Evolutionary conservation across 37 sponge, comb jelly and placozoan species (phyloP).

Genomic region (Diacarnus erythraeanus): DNA sequence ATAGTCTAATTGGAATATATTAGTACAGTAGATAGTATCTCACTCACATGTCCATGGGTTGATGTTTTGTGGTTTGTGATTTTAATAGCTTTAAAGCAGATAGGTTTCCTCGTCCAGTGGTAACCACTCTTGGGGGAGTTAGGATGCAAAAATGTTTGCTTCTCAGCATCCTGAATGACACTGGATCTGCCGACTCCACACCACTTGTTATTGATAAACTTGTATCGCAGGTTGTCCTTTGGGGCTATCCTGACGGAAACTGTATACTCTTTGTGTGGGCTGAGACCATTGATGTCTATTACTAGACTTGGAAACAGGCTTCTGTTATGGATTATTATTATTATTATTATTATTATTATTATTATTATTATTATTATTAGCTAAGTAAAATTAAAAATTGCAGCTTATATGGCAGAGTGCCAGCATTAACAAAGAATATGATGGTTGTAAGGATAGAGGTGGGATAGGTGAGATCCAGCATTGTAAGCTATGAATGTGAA

Average conservation of each 20-base stretch:
- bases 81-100: constrained; percentile 64
- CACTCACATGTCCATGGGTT: constrained; percentile 39
- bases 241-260: constrained; percentile 35
- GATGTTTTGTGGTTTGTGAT: constrained; percentile 35
- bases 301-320: constrained; percentile 54
- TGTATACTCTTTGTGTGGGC: constrained; percentile 30
- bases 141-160: constrained; percentile 51
- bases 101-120: constrained; percentile 61
- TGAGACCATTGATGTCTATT: constrained; percentile 52
- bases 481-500: no score
- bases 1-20: no score
- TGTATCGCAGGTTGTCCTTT: constrained; percentile 57
- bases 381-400: no score
- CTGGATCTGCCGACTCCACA: constrained; percentile 24
- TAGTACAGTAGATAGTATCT: no score
- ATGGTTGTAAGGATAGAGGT: no score
- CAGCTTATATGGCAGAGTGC: no score
- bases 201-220: constrained; percentile 41
- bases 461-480: no score
- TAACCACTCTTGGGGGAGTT: constrained; percentile 45
- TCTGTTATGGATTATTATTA: constrained; percentile 26
- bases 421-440: no score
- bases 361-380: no score
- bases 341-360: no score
- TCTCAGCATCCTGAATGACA: constrained; percentile 29